phyloP scores from a whole-genome alignment of 2,113 vertebrate genomes.

The Stomatorhinus ivindoensis region DNA sequence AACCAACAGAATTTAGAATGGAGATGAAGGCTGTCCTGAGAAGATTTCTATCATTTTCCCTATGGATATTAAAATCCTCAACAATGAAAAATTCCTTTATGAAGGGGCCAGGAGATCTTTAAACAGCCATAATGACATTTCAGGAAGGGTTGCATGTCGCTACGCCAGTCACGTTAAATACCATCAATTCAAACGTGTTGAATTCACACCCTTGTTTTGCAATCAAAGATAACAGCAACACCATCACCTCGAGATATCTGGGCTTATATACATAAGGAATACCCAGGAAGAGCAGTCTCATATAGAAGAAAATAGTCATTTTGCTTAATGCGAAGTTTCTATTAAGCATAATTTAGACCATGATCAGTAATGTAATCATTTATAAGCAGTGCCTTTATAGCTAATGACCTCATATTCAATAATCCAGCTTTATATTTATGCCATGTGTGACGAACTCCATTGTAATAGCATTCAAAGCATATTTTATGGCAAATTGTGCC shows the following conservation, averaged over 20 bases:
- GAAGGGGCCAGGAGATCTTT: not conserved
- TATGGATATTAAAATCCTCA: not conserved
- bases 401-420: not conserved
- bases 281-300: not conserved
- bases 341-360: not conserved
- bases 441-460: not conserved
- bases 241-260: not conserved
- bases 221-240: not conserved
- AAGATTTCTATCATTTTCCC: not conserved
- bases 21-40: not conserved
- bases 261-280: not conserved
- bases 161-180: not conserved
- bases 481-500: not conserved
- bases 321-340: not conserved
- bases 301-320: not conserved
- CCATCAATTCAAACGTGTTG: not conserved
- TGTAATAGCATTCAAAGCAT: not conserved
- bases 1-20: not conserved
- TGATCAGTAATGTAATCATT: not conserved
- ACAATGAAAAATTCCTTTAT: not conserved
- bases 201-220: not conserved
- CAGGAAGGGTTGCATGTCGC: not conserved
- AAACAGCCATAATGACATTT: not conserved
- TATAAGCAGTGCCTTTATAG: not conserved
- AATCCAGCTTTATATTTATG: not conserved